A percentile compares a stretch with the other conserved stretches of the same genome.
These are phyloP conservation scores for Napeogenes sylphis DNA, from an alignment of 2,888 invertebrate genomes.

Conservation along the genomic window DNA sequence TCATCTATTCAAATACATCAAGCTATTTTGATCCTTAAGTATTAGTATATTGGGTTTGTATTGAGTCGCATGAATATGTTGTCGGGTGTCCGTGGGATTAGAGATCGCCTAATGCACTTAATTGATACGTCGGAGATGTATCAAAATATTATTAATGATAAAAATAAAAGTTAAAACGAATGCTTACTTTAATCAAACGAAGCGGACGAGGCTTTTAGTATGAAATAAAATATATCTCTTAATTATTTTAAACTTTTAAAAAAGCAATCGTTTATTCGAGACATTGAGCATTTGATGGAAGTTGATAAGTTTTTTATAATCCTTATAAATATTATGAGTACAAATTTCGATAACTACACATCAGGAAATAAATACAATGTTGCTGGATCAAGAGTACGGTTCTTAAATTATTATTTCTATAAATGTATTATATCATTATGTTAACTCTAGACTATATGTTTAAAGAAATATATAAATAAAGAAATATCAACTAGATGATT, in stretches of 20 bases:
- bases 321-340: not conserved
- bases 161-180: conserved; percentile 22
- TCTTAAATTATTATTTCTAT: too few species aligned
- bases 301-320: conserved; percentile 3
- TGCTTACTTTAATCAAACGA: conserved; percentile 16
- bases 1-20: not conserved
- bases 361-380: too few species aligned
- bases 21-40: not conserved
- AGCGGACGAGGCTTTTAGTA: conserved; percentile 16
- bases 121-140: conserved; percentile 27
- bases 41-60: not conserved
- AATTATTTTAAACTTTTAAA: conserved; percentile 11
- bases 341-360: not conserved
- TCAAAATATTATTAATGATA: conserved; percentile 30
- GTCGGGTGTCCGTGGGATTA: conserved; percentile 14
- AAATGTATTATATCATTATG: too few species aligned
- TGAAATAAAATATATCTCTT: conserved; percentile 19
- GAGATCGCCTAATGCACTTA: conserved; percentile 25
- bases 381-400: too few species aligned
- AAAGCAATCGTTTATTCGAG: conserved; percentile 4
- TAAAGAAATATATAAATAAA: too few species aligned
- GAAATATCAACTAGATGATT: too few species aligned
- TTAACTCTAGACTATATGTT: too few species aligned
- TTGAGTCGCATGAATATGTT: not conserved
- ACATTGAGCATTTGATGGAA: not conserved